Evolutionary conservation across 2,797 vertebrate species (phyloP).

Genomic region (Hydrolagus colliei): DNA sequence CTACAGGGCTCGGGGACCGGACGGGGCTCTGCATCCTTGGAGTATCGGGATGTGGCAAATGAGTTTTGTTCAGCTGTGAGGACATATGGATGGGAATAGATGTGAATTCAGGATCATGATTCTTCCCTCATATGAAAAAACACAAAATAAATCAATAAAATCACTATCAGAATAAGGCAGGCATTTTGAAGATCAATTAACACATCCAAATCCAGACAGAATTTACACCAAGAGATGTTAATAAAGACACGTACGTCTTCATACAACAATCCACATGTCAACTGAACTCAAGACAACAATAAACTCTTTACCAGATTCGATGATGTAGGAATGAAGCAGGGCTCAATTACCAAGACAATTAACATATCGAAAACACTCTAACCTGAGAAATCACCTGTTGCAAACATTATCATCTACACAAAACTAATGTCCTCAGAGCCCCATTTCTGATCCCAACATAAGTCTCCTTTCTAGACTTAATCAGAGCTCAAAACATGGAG

Average conservation of each 20-base stretch:
- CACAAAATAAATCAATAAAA: not conserved
- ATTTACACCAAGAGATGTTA: not conserved
- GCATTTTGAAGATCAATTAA: not conserved
- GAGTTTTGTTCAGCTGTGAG: slow-evolving; percentile 79
- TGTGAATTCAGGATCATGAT: slow-evolving; percentile 33
- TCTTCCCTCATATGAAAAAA: slow-evolving; percentile 18
- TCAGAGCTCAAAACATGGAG: not conserved
- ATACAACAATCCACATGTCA: not conserved
- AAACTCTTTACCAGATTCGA: not conserved
- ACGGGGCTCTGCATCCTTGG: slow-evolving; percentile 72
- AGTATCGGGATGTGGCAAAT: slow-evolving; percentile 72
- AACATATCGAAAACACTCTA: not conserved
- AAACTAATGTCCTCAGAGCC: not conserved
- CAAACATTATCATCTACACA: not conserved
- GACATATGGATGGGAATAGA: slow-evolving; percentile 46
- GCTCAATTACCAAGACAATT: not conserved
- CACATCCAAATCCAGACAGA: not conserved
- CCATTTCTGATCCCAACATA: not conserved
- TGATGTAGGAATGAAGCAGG: not conserved
- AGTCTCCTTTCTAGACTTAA: not conserved
- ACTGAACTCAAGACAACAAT: slow-evolving; percentile 2
- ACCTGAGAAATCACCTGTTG: not conserved
- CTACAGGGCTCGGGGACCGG: slow-evolving; percentile 75
- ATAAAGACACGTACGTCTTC: not conserved
- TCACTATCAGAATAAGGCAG: not conserved